phyloP scores from a whole-genome alignment of 1,140 invertebrate genomes.

The Listronotus bonariensis region DNA sequence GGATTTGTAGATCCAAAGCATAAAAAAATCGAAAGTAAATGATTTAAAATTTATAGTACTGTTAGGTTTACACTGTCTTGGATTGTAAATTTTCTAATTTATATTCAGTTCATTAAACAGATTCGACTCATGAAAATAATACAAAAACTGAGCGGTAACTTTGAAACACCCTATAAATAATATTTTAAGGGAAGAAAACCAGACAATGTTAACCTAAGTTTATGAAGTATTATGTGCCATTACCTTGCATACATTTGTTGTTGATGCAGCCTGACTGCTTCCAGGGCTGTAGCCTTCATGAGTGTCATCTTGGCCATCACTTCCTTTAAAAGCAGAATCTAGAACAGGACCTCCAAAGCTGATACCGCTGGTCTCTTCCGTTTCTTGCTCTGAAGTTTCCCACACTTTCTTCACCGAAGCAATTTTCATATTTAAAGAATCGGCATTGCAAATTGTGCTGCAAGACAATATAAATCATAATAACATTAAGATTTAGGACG shows the following conservation, averaged over 20 bases:
- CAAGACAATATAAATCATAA: no score
- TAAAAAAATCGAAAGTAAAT: no score
- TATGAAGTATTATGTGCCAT: not conserved
- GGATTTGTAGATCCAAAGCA: not conserved
- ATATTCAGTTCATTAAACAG: no score
- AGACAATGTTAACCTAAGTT: not conserved
- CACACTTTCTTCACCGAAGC: slow-evolving; percentile 91
- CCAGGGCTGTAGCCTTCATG: slow-evolving; percentile 61
- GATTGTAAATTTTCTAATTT: no score
- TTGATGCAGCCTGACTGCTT: slow-evolving; percentile 52
- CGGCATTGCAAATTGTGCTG: slow-evolving; percentile 76
- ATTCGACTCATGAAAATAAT: no score
- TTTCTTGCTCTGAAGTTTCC: slow-evolving; percentile 76
- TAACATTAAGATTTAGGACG: no score
- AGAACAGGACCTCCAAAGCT: slow-evolving; percentile 53
- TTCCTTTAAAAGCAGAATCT: slow-evolving; percentile 51
- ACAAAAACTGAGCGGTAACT: no score
- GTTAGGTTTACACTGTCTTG: no score
- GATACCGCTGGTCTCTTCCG: slow-evolving; percentile 59
- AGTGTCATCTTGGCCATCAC: slow-evolving; percentile 54
- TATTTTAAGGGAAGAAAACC: no score
- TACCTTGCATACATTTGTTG: slow-evolving; percentile 75
- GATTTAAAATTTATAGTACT: no score
- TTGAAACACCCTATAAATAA: no score
- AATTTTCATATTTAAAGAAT: slow-evolving; percentile 87